These are phyloP conservation scores for Drosophila colorata DNA, from an alignment of 2,888 invertebrate genomes.

Conservation along the genomic window DNA sequence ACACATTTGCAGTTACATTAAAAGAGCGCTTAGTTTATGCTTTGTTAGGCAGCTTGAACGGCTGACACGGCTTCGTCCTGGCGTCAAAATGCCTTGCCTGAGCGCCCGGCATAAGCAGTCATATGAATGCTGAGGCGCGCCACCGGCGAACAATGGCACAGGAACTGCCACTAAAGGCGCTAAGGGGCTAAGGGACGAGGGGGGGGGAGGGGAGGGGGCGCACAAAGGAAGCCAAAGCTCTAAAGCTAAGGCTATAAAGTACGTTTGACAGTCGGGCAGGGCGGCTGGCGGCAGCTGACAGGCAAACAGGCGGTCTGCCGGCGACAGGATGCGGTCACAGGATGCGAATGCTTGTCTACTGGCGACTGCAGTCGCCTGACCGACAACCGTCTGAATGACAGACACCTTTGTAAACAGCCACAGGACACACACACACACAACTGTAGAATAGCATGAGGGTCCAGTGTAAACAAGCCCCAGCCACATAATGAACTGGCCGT, in stretches of 20 bases:
- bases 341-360: constrained; percentile 61
- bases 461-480: constrained; percentile 56
- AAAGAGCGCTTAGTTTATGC: constrained; percentile 66
- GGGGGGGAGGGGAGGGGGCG: background rate
- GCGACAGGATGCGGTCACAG: constrained; percentile 78
- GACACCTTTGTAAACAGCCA: constrained; percentile 72
- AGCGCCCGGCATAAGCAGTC: constrained; percentile 52
- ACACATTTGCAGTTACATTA: constrained; percentile 32
- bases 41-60: constrained; percentile 59
- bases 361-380: constrained; percentile 57
- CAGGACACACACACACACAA: constrained; percentile 22
- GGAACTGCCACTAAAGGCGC: constrained; percentile 3
- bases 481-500: constrained; percentile 60
- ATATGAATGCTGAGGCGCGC: constrained; percentile 59
- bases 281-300: constrained; percentile 19
- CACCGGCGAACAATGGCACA: constrained; percentile 44
- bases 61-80: constrained; percentile 44
- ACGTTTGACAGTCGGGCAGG: constrained; percentile 35
- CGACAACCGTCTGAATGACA: constrained; percentile 56
- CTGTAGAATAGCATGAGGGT: constrained; percentile 16
- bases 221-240: constrained; percentile 10
- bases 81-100: constrained; percentile 69
- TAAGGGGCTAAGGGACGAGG: background rate
- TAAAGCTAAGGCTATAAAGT: constrained; percentile 50
- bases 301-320: constrained; percentile 52